phyloP scores from a whole-genome alignment of 2,888 invertebrate species.

The Hypolimnas misippus region DNA sequence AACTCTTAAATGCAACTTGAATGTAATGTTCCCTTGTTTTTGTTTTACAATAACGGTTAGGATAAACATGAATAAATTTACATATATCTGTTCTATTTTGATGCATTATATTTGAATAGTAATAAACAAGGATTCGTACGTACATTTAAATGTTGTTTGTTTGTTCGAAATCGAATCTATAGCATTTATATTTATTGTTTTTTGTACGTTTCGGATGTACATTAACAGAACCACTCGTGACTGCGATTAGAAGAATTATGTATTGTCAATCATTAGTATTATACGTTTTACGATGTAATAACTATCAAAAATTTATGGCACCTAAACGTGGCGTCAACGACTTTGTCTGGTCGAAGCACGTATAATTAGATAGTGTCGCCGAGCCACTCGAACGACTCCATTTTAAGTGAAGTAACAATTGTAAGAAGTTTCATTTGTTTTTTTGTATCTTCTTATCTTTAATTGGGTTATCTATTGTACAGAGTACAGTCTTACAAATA shows the following conservation, averaged over 20 bases:
- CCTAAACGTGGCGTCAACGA: conserved; percentile 4
- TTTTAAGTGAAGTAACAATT: background rate
- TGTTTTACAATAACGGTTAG: background rate
- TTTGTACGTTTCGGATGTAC: background rate
- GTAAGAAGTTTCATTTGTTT: background rate
- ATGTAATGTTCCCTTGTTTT: background rate
- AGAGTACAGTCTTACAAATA: background rate
- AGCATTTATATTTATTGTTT: too few species aligned
- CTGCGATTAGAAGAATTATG: background rate
- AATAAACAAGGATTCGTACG: background rate
- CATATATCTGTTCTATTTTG: background rate
- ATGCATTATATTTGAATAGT: background rate
- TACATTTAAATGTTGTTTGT: too few species aligned
- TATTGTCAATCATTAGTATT: conserved; percentile 5
- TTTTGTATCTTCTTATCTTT: background rate
- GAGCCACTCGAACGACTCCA: background rate
- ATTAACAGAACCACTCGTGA: background rate
- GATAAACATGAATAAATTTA: background rate
- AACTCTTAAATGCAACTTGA: conserved; percentile 6
- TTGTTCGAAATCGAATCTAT: too few species aligned
- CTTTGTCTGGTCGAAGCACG: conserved; percentile 6
- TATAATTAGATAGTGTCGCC: conserved; percentile 12
- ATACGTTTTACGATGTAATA: conserved; percentile 2
- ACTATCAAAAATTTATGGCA: conserved; percentile 8
- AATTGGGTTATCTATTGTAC: background rate